A percentile compares a stretch with the other conserved stretches of the same genome.
Evolutionary conservation across 2,113 vertebrate genomes (phyloP).

Genomic region (Pituophis catenifer): DNA sequence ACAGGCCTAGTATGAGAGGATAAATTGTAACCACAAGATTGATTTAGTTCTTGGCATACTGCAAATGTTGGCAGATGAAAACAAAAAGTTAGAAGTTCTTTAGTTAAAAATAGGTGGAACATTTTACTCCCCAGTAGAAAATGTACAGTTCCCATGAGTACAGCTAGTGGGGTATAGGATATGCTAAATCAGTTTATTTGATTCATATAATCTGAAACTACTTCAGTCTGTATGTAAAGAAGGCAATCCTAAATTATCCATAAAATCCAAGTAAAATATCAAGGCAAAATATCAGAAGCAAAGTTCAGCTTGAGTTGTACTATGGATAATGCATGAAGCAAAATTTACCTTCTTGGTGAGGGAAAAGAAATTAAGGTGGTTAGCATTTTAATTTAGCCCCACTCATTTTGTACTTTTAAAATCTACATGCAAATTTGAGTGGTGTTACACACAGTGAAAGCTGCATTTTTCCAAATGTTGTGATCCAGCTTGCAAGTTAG

Average conservation of each 20-base stretch:
- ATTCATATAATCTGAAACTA: background rate
- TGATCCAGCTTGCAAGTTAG: background rate
- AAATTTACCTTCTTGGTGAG: background rate
- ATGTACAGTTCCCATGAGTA: background rate
- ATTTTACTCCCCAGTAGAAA: background rate
- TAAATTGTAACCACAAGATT: background rate
- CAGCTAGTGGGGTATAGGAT: background rate
- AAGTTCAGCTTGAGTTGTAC: background rate
- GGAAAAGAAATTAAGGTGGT: background rate
- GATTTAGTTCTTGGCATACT: background rate
- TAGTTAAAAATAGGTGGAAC: background rate
- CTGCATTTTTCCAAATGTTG: background rate
- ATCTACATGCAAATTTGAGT: background rate
- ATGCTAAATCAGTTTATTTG: background rate
- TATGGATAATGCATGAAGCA: background rate
- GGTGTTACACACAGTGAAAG: background rate
- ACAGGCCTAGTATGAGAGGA: background rate
- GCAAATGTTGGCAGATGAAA: background rate
- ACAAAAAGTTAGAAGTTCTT: background rate
- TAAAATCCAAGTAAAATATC: background rate
- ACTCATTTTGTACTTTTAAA: background rate
- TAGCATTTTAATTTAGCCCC: background rate
- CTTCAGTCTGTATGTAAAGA: background rate
- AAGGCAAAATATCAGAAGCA: background rate
- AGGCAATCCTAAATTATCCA: background rate